Conservation (phyloP, 2,113 vertebrate species). For the Protomyctophum bolini region DNA sequence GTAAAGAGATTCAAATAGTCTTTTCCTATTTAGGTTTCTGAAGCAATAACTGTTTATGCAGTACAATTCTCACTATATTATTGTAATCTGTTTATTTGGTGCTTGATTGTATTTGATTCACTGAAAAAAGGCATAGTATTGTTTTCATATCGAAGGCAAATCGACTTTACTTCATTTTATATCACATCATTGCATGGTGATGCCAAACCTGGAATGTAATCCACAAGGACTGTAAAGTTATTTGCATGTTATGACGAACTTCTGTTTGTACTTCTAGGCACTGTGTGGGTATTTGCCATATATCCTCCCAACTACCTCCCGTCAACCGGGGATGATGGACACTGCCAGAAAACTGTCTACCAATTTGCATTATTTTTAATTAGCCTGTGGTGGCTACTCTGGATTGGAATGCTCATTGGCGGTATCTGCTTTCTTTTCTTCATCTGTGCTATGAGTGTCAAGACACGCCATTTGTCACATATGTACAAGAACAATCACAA, state of each 20-base stretch:
- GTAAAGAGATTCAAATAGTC: not conserved
- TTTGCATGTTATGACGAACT: no score
- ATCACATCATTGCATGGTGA: no score
- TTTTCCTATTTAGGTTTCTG: not conserved
- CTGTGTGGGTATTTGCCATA: conserved; percentile 56
- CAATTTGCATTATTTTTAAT: conserved; percentile 60
- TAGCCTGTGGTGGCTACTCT: conserved; percentile 42
- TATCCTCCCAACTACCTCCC: conserved; percentile 54
- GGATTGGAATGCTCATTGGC: not conserved
- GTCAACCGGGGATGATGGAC: not conserved
- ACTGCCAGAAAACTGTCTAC: conserved; percentile 60
- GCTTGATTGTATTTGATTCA: no score
- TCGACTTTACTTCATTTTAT: no score
- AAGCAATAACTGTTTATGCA: not conserved
- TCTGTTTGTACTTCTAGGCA: conserved; percentile 38
- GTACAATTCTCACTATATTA: no score
- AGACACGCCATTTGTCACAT: conserved; percentile 28
- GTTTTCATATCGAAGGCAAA: no score
- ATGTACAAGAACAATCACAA: not conserved
- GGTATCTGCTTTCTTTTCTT: conserved; percentile 22
- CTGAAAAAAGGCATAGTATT: no score
- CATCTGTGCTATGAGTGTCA: conserved; percentile 9
- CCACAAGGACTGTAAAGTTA: no score
- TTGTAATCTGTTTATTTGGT: no score
- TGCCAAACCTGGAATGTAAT: no score